Evolutionary conservation across 1,140 invertebrate genomes (phyloP).

Genomic region (Orchestia grillus): DNA sequence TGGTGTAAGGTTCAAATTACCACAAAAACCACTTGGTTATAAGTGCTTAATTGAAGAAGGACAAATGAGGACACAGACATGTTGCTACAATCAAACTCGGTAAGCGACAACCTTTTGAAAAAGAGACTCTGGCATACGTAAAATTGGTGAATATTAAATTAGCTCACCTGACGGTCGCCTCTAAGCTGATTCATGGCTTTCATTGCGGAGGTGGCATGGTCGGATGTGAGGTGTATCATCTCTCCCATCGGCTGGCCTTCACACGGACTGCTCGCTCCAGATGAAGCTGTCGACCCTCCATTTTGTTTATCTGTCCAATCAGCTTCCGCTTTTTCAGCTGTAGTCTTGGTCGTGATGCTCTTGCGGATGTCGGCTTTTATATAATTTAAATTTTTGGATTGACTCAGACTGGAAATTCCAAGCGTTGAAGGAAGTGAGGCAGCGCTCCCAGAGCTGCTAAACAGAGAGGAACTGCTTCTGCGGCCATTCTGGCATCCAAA

Average conservation of each 20-base stretch:
- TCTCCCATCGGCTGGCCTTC: conserved; percentile 26
- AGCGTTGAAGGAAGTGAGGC: conserved; percentile 3
- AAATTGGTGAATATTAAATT: background rate
- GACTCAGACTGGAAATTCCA: conserved; percentile 6
- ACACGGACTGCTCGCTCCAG: conserved; percentile 41
- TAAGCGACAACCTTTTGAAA: too few species aligned
- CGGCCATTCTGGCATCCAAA: background rate
- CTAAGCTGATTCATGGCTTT: conserved; percentile 24
- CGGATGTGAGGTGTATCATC: conserved; percentile 3
- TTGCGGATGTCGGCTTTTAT: background rate
- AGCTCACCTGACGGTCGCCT: background rate
- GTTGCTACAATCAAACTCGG: too few species aligned
- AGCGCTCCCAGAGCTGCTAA: conserved; percentile 51
- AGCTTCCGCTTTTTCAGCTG: background rate
- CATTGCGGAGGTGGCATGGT: conserved; percentile 32
- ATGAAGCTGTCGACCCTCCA: background rate
- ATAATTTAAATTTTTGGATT: background rate
- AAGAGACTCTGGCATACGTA: too few species aligned
- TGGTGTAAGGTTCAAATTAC: too few species aligned
- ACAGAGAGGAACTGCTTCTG: background rate
- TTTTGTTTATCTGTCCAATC: background rate
- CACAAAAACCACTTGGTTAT: background rate
- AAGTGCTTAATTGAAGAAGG: background rate
- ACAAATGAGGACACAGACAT: too few species aligned
- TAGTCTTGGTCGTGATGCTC: background rate